These are phyloP conservation scores for Cercopithecus hamlyni DNA, from an alignment of 2,797 vertebrate genomes.

Conservation along the genomic window DNA sequence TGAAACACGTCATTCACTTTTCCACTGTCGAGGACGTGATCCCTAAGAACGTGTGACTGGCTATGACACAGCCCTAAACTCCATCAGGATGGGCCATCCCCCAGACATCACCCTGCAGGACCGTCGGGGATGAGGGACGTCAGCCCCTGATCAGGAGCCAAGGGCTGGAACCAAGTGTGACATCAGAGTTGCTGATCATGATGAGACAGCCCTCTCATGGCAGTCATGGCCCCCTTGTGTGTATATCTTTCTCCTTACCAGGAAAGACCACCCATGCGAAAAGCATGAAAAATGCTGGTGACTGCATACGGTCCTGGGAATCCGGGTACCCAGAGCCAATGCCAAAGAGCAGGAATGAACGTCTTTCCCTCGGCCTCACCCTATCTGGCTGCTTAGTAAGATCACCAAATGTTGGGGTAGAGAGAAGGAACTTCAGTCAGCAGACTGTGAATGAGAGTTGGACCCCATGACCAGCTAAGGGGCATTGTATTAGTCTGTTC, in stretches of 20 bases:
- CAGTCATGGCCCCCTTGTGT: fast-evolving
- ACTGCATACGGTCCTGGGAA: too few relatives aligned
- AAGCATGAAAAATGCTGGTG: background rate
- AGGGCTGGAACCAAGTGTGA: too few relatives aligned
- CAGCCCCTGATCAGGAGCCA: background rate
- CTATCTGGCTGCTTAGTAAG: too few relatives aligned
- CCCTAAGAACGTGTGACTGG: background rate
- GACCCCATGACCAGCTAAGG: background rate
- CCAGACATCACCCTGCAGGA: background rate
- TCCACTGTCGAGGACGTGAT: background rate
- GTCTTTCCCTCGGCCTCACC: background rate
- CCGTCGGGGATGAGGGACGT: background rate
- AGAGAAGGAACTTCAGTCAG: background rate
- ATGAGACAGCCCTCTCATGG: too few relatives aligned
- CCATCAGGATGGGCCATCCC: background rate
- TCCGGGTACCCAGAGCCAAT: background rate
- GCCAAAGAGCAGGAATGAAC: background rate
- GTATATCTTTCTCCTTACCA: background rate
- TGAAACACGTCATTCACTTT: background rate
- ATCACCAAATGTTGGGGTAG: background rate
- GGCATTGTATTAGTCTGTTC: background rate
- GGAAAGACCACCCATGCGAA: background rate
- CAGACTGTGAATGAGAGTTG: fast-evolving
- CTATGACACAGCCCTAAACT: background rate
- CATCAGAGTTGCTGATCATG: background rate